Evolutionary conservation across 2,113 vertebrate genomes (phyloP), one percentile per base, ranked within the genome.

Genomic region (Cairina moschata): DNA sequence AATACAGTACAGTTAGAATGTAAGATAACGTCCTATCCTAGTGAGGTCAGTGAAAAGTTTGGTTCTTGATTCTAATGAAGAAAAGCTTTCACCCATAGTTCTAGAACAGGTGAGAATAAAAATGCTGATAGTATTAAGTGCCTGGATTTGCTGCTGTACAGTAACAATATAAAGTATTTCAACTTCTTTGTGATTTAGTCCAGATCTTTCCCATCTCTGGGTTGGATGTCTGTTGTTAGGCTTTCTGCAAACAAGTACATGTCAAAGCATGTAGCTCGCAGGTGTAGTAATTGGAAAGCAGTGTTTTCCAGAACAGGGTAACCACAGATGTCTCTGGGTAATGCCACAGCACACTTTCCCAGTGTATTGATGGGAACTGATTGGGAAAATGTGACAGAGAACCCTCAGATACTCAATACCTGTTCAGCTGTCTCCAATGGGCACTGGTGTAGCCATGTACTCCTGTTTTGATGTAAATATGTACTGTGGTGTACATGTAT

Each of bases 131-230:
- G 91, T 0, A 17, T 68, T 91, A 96, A 96, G 91, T 95, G 94
- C 88, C 93, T 97, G 88, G 85, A 80, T 96, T 95, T 92, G 87
- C 69, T 88, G 50, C 81, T 79, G 55, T 92, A 82, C 54, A 93
- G 58, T 95, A 77, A 91, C 13, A 67, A 34, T 67, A 54, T 65
- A 44, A 68, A 94, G 58, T 74, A 65, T 76, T 78, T 93, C 17
- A 73, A 1, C 8, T 67, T 85, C 38, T 10, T 18, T 66, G 54
- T 58, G 58, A 54, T 84, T 42, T 79, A 84, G 38, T 75, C 44
- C 44, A 75, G 42, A 67, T 50, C 48, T 62, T 77, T 86, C 81
- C 72, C 6, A 10, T 38, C 38, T 17, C 56, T 54, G 65, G 54
- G 56, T 2, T 88, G 72, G 87, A 36, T 87, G 67, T 72, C 74